Evolutionary conservation across 2,113 vertebrate species (phyloP).

Genomic region (Dicerorhinus sumatrensis): DNA sequence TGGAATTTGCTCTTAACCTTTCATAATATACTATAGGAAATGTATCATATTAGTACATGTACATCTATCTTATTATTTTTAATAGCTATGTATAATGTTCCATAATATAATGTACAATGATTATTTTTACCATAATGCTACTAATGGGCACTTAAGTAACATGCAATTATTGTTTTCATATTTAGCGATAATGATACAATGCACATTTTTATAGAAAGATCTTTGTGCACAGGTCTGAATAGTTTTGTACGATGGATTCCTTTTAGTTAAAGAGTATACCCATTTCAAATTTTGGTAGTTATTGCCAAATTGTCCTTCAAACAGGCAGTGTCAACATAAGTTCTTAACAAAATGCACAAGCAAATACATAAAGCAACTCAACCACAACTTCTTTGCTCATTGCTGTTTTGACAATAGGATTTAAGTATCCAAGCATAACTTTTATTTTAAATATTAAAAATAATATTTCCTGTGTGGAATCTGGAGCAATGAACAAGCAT

Average conservation of each 20-base stretch:
- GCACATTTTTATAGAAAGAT: neutral
- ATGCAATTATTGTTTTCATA: neutral
- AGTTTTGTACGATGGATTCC: neutral
- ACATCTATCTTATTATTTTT: neutral
- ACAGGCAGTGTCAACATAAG: neutral
- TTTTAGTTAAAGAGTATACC: neutral
- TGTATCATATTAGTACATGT: neutral
- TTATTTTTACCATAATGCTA: neutral
- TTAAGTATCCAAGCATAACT: neutral
- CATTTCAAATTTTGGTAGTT: neutral
- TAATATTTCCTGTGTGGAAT: neutral
- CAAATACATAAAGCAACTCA: neutral
- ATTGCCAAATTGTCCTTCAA: neutral
- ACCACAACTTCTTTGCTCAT: neutral
- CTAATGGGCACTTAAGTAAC: neutral
- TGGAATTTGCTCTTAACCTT: neutral
- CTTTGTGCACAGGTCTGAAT: neutral
- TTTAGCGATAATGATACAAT: neutral
- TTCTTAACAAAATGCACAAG: neutral
- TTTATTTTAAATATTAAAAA: conserved; percentile 11
- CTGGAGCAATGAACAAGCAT: neutral
- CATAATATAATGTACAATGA: neutral
- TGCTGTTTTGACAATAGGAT: neutral
- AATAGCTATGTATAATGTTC: neutral
- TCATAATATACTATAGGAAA: neutral